Conservation (phyloP, 2,797 vertebrate species). For the Thripadectes ignobilis region DNA sequence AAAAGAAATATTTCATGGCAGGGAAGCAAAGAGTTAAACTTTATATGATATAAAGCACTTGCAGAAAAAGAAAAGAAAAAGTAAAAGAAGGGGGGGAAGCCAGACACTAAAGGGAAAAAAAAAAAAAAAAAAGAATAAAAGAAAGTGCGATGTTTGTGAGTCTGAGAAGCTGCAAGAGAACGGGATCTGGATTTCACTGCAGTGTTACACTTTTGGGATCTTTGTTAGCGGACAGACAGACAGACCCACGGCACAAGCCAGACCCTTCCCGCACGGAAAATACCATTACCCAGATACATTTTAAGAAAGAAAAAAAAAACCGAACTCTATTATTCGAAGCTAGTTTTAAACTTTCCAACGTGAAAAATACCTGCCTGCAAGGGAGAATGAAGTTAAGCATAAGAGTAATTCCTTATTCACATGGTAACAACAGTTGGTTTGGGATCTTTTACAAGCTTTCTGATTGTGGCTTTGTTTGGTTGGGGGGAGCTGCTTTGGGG, state of each 20-base stretch:
- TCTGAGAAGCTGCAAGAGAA: background rate
- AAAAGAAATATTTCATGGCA: background rate
- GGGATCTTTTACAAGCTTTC: background rate
- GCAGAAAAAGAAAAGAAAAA: background rate
- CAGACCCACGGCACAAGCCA: background rate
- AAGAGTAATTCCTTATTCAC: background rate
- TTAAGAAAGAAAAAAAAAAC: background rate
- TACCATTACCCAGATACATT: background rate
- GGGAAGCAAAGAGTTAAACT: constrained; percentile 46
- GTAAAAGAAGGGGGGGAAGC: background rate
- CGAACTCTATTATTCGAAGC: background rate
- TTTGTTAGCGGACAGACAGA: background rate
- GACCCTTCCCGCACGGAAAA: background rate
- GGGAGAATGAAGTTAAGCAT: background rate
- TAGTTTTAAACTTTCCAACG: background rate
- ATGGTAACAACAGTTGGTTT: constrained; percentile 19
- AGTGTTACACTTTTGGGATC: background rate
- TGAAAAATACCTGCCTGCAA: background rate
- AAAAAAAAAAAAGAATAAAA: background rate
- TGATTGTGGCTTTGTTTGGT: background rate
- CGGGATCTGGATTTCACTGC: background rate
- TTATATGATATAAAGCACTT: background rate
- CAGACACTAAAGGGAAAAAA: background rate
- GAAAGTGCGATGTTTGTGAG: background rate
- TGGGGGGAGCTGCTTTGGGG: background rate